These are phyloP conservation scores for Anguilla obscura DNA, from an alignment of 2,797 vertebrate species.

Conservation along the genomic window DNA sequence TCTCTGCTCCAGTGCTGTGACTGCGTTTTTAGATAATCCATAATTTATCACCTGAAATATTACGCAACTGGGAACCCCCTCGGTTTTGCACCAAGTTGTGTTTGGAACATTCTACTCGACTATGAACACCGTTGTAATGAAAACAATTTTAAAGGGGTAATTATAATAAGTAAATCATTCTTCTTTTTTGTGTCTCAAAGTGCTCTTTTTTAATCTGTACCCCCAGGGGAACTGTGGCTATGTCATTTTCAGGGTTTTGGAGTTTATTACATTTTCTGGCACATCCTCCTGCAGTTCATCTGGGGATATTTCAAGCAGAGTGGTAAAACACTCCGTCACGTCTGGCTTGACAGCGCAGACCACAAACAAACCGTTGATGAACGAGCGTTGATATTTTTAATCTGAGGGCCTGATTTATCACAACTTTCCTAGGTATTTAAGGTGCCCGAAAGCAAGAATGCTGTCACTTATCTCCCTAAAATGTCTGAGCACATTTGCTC, in stretches of 20 bases:
- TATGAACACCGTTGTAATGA: constrained; percentile 5
- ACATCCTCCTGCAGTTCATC: constrained; percentile 14
- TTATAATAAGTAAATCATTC: background rate
- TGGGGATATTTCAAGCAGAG: constrained; percentile 8
- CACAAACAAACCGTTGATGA: constrained; percentile 14
- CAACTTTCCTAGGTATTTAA: background rate
- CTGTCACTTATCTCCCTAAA: constrained; percentile 7
- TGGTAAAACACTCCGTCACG: background rate
- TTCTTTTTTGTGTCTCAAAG: background rate
- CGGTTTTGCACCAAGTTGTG: background rate
- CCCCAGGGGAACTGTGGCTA: background rate
- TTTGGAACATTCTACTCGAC: background rate
- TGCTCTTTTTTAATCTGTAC: constrained; percentile 14
- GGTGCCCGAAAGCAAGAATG: background rate
- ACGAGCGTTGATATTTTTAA: constrained; percentile 11
- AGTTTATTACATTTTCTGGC: constrained; percentile 19
- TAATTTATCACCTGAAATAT: constrained; percentile 10
- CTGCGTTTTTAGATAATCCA: background rate
- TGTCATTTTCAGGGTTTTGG: background rate
- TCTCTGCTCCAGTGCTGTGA: background rate
- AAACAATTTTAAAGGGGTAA: constrained; percentile 8
- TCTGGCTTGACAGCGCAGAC: constrained; percentile 9
- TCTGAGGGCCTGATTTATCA: constrained; percentile 17
- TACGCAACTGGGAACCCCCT: background rate
- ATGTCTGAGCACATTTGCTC: background rate